These are phyloP conservation scores for Myopa tessellatipennis DNA, from an alignment of 2,888 invertebrate genomes.

Conservation along the genomic window DNA sequence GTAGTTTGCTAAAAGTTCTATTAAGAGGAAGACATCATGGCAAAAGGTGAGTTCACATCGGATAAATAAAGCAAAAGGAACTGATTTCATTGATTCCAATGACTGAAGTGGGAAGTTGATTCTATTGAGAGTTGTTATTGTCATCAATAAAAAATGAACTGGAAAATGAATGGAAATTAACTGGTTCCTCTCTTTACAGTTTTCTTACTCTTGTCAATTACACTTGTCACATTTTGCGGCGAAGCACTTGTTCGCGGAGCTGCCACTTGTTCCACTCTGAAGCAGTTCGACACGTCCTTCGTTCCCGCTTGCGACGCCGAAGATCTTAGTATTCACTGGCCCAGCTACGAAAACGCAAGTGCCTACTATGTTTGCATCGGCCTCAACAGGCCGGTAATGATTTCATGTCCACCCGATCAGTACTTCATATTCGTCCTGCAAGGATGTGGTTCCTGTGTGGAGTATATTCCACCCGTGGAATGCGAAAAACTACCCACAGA, in stretches of 20 bases:
- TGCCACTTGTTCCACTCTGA: constrained; percentile 25
- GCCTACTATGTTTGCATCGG: constrained; percentile 51
- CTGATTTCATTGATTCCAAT: no score
- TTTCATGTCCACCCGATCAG: constrained; percentile 45
- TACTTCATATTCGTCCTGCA: constrained; percentile 58
- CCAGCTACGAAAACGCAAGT: constrained; percentile 49
- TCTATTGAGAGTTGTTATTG: no score
- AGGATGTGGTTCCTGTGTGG: constrained; percentile 49
- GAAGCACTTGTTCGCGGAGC: constrained; percentile 18
- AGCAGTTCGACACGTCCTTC: constrained; percentile 41
- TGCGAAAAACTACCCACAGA: not conserved
- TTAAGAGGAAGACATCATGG: constrained; percentile 38
- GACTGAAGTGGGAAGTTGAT: no score
- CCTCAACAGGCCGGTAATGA: not conserved
- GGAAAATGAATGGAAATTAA: constrained; percentile 39
- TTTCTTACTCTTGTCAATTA: constrained; percentile 48
- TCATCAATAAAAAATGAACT: constrained; percentile 39
- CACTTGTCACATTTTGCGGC: constrained; percentile 42
- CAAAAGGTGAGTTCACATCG: not conserved
- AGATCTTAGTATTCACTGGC: constrained; percentile 47
- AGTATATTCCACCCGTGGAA: constrained; percentile 52
- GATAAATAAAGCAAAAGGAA: not conserved
- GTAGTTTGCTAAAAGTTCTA: constrained; percentile 34
- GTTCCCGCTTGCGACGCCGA: constrained; percentile 46
- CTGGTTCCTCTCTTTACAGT: constrained; percentile 28